Conservation (phyloP, 2,888 invertebrate genomes). For the Sialis fuliginosa region DNA sequence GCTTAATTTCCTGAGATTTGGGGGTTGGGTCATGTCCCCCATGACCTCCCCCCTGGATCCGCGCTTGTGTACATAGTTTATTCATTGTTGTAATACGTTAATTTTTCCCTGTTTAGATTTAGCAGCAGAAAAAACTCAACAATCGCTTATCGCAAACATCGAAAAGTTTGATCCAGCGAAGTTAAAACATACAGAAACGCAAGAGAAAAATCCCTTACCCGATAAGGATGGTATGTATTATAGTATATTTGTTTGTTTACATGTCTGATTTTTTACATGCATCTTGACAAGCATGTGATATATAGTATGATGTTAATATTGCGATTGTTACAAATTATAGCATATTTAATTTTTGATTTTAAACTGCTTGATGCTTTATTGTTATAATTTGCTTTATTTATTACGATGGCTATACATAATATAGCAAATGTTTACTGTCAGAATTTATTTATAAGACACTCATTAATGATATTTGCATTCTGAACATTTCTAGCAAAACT, state of each 20-base stretch:
- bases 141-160: conserved; percentile 71
- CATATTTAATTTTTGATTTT: not conserved
- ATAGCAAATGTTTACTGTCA: too few species aligned
- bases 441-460: too few species aligned
- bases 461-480: too few species aligned
- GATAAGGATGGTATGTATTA: conserved; percentile 71
- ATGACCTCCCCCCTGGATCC: too few species aligned
- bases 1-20: too few species aligned
- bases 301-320: not conserved
- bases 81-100: not conserved
- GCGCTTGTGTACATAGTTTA: too few species aligned
- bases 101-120: conserved; percentile 44
- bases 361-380: too few species aligned
- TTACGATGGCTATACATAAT: too few species aligned
- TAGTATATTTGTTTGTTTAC: not conserved
- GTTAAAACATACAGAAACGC: conserved; percentile 79
- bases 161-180: conserved; percentile 68
- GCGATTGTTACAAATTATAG: not conserved
- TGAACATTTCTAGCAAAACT: too few species aligned
- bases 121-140: conserved; percentile 69
- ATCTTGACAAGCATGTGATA: not conserved
- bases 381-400: too few species aligned
- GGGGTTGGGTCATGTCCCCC: too few species aligned
- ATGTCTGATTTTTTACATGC: not conserved
- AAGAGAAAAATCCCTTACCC: conserved; percentile 84